Conservation (phyloP, 30 jellyfish, hydroid and myxozoan species). For the Turritopsis rubra region DNA sequence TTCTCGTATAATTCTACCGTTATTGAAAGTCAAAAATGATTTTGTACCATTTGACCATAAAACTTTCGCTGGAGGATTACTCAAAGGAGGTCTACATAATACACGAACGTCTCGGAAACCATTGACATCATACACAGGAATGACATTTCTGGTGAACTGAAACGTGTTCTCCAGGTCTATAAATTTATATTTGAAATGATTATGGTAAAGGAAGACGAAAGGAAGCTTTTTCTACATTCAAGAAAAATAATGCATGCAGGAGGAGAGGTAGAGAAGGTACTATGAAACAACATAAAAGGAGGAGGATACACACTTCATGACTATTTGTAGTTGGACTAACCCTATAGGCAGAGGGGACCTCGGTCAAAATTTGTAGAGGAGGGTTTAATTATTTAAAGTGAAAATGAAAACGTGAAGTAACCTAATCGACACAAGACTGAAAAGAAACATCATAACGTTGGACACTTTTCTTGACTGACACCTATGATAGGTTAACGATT, state of each 20-base stretch:
- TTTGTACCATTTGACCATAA: conserved; percentile 30
- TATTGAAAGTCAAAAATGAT: not conserved
- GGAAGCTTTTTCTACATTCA: not conserved
- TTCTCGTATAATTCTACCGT: conserved; percentile 8
- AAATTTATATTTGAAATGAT: not conserved
- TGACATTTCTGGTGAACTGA: not conserved
- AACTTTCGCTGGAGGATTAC: conserved; percentile 32
- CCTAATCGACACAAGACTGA: too few species aligned
- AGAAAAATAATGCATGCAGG: not conserved
- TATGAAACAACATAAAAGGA: too few species aligned
- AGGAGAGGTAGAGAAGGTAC: not conserved
- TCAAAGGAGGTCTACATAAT: conserved; percentile 23
- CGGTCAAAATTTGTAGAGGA: too few species aligned
- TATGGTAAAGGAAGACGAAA: too few species aligned
- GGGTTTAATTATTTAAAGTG: too few species aligned
- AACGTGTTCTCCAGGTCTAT: conserved; percentile 6
- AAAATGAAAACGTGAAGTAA: too few species aligned
- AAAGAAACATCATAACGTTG: too few species aligned
- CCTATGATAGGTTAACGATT: too few species aligned
- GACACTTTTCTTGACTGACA: too few species aligned
- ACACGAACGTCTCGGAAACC: conserved; percentile 20
- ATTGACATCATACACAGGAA: not conserved
- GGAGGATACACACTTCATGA: too few species aligned
- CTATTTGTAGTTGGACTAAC: too few species aligned
- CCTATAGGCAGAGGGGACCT: too few species aligned